Evolutionary conservation across 2,888 invertebrate species (phyloP).

Genomic region (Agonopterix subpropinquella): DNA sequence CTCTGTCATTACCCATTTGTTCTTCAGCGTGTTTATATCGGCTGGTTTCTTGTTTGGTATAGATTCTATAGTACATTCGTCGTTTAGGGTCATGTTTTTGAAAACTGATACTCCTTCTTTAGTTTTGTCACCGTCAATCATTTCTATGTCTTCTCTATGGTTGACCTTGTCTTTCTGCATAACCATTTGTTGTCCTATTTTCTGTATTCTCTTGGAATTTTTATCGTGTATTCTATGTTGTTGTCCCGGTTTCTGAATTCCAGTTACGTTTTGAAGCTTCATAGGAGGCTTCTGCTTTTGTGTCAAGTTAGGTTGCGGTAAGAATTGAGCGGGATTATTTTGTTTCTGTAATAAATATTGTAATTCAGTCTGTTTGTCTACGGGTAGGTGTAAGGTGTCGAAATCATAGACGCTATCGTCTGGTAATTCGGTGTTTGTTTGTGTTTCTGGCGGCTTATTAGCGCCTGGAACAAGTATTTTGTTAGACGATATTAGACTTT

Average conservation of each 20-base stretch:
- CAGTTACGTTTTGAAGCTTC: constrained; percentile 46
- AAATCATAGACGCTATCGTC: constrained; percentile 47
- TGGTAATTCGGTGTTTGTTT: constrained; percentile 42
- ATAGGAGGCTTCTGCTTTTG: constrained; percentile 54
- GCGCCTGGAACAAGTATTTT: constrained; percentile 65
- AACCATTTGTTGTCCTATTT: constrained; percentile 60
- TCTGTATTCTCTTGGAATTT: constrained; percentile 61
- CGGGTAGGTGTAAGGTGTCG: constrained; percentile 41
- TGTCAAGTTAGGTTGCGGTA: constrained; percentile 51
- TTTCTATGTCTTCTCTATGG: constrained; percentile 33
- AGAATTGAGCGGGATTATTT: constrained; percentile 66
- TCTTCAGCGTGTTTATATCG: constrained; percentile 65
- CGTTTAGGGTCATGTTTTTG: constrained; percentile 70
- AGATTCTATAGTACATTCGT: constrained; percentile 76
- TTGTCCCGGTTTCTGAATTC: constrained; percentile 52
- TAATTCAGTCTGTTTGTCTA: constrained; percentile 67
- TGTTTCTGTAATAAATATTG: constrained; percentile 66
- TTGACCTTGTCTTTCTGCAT: constrained; percentile 42
- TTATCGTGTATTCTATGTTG: constrained; percentile 60
- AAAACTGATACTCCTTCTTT: constrained; percentile 39
- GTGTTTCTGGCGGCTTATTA: constrained; percentile 26
- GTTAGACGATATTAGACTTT: constrained; percentile 67
- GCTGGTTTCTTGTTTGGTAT: constrained; percentile 66
- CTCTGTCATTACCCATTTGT: constrained; percentile 71
- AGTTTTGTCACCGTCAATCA: constrained; percentile 36